Conservation (phyloP, 2,113 vertebrate species). For the Gorsachius goisagi region DNA sequence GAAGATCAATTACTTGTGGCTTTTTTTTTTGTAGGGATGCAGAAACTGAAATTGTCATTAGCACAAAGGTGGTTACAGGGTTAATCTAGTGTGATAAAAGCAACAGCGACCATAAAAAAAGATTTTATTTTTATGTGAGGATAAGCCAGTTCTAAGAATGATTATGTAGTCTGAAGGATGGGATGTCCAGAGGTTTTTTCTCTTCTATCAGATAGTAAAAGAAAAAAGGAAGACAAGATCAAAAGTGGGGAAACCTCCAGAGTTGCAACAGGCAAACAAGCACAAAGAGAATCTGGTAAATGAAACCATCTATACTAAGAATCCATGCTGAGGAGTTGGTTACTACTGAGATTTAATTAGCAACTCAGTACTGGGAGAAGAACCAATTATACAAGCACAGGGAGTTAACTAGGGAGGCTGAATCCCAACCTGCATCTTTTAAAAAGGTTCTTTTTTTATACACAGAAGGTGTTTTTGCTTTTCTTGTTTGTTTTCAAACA, state of each 20-base stretch:
- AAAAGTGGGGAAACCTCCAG: background rate
- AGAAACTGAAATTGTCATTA: background rate
- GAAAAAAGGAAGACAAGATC: background rate
- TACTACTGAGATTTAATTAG: constrained; percentile 36
- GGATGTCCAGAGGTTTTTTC: background rate
- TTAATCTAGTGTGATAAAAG: background rate
- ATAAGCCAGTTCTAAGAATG: background rate
- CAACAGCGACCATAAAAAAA: background rate
- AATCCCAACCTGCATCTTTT: background rate
- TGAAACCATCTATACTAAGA: background rate
- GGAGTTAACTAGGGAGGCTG: background rate
- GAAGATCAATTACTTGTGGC: background rate
- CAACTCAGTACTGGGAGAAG: background rate
- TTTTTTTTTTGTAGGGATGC: background rate
- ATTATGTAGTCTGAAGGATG: background rate
- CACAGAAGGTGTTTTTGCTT: background rate
- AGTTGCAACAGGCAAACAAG: background rate
- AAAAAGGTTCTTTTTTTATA: background rate
- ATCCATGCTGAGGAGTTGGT: background rate
- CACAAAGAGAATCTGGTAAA: background rate
- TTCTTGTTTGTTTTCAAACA: background rate
- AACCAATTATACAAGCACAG: background rate
- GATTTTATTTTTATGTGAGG: background rate
- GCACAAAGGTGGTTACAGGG: background rate
- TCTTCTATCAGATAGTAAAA: background rate